Conservation (phyloP, 1,140 invertebrate genomes). For the Drosophila tani region DNA sequence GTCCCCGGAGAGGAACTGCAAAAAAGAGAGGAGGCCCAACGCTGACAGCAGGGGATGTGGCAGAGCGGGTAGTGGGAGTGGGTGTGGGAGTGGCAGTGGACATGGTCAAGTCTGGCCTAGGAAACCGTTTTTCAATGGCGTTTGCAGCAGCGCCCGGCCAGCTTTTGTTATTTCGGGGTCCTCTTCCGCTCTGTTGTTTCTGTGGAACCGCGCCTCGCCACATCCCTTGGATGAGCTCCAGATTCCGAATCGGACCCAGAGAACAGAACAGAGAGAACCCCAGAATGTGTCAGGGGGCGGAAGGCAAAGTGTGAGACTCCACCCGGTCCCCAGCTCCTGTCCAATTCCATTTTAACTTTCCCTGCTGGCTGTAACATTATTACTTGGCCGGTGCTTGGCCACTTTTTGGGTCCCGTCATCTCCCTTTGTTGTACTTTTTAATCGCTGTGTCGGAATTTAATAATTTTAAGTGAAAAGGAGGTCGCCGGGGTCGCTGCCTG, state of each 20-base stretch:
- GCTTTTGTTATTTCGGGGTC: constrained; percentile 39
- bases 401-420: constrained; percentile 9
- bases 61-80: neutral
- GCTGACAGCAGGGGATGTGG: constrained; percentile 17
- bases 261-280: too few relatives aligned
- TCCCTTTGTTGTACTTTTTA: constrained; percentile 42
- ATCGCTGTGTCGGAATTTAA: constrained; percentile 67
- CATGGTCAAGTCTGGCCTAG: constrained; percentile 36
- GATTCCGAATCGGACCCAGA: neutral
- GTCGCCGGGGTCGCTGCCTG: constrained; percentile 9
- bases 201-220: constrained; percentile 6
- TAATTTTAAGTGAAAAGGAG: constrained; percentile 68
- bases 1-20: neutral
- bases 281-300: constrained; percentile 1
- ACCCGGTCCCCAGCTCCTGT: constrained; percentile 8
- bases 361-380: constrained; percentile 29
- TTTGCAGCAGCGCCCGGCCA: constrained; percentile 2
- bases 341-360: constrained; percentile 61
- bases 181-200: constrained; percentile 14
- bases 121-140: constrained; percentile 43
- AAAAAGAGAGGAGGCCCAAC: constrained; percentile 5
- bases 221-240: constrained; percentile 10
- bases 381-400: constrained; percentile 6
- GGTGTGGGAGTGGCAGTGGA: constrained; percentile 13
- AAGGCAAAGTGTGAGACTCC: neutral